Base-by-base conservation (phyloP, 2,113 vertebrate genomes). In the Bubo blakistoni region DNA sequence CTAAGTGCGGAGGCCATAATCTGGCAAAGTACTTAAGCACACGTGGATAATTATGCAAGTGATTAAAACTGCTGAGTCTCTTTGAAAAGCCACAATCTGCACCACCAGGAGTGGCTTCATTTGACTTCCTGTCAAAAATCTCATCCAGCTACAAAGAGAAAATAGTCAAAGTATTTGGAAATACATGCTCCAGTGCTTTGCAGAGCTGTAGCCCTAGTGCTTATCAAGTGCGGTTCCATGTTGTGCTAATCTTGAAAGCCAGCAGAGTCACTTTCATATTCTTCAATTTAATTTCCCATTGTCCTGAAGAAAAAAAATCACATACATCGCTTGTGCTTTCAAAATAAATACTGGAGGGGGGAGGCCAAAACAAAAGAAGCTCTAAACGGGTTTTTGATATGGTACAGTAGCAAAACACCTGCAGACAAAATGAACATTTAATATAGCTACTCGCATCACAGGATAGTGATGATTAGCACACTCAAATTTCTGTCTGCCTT, bases 371-470 rank as follows among this genome's bases (percentile, higher is more conserved):
- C 78, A 92, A 92, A 82, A 96, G 71, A 86, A 95, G 44, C 29
- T 88, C 76, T 88, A 95, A 94, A 55, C 38, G 0, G 0, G 22
- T 54, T 67, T 51, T 65, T 61, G 71, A 57, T 91, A 46, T 3
- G 36, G 89, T 87, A 90, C 89, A 91, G 70, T 55, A 91, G 79
- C 0, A 0, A 95, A 97, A 87, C 86, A 97, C 92, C 80, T 89
- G 81, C 86, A 95, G 86, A 86, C 54, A 79, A 97, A 97, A 97
- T 81, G 65, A 91, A 61, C 95, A 55, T 96, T 97, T 93, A 97
- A 83, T 93, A 82, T n/a, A 81, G 44, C 72, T 82, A 67, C 83
- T 95, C 74, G 65, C 52, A 86, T 76, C 78, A 58, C 29, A 90
- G 76, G 93, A 81, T 65, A 63, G 94, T 57, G 92, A 87, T 97